Evolutionary conservation across 2,113 vertebrate species (phyloP), one percentile per base, ranked within the genome.

Genomic region (Dunckerocampus dactyliophorus): DNA sequence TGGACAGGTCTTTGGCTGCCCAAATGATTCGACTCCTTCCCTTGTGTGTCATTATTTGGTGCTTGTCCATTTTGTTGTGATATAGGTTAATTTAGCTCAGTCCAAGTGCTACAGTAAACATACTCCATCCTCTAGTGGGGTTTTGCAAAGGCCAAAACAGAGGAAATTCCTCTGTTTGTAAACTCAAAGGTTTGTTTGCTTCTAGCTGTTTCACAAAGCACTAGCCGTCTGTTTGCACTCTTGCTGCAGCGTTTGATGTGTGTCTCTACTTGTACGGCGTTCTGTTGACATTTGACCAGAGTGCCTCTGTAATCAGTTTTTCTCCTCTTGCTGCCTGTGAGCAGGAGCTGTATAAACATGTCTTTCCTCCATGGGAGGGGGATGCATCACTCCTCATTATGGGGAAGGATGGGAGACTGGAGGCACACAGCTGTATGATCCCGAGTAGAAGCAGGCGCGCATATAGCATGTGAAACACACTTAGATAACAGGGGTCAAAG

Each of bases 271-370:
- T 75, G 70, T 59, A 63, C 67, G 4, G 67, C 19, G 80, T 76
- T 69, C 66, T 83, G 85, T 84, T 88, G 85, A 88, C 86, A 82
- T 85, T 87, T 88, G 84, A 86, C 85, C 82, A 62, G 82, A 77
- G 87, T 79, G 80, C 74, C 76, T 83, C 67, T 69, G 83, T 87
- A 87, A 89, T 88, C 76, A 74, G 80, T 88, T 89, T 87, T 84
- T 79, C 84, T 83, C 62, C 65, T 72, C 79, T 74, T 34, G 57
- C 80, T 85, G 80, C 82, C 85, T 82, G 70, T 51, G 79, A 86
- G 84, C 77, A 61, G 75, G 80, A 88, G 80, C 84, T 88, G 81
- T 84, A 83, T 87, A 88, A 89, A 89, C 88, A 88, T 68, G 80
- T 87, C 79, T 63, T 83, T 88, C 75, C 83, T 83, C 85, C 63